Evolutionary conservation across 2,888 invertebrate genomes (phyloP).

Genomic region (Gibbula magus): DNA sequence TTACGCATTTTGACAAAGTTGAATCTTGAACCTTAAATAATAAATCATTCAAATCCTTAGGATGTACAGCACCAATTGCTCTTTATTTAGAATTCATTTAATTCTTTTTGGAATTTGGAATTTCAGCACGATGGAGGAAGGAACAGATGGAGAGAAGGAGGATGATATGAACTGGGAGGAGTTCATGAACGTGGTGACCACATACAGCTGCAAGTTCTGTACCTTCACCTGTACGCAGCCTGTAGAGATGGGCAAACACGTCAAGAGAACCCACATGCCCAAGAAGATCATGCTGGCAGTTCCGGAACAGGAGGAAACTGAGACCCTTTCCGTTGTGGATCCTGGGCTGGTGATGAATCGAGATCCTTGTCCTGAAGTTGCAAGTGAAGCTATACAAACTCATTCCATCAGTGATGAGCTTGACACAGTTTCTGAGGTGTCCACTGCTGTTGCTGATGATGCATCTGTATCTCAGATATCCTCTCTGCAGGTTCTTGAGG

Average conservation of each 20-base stretch:
- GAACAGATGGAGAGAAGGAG: conserved; percentile 4
- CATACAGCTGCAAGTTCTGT: conserved; percentile 79
- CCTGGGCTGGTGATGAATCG: not conserved
- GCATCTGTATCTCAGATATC: not conserved
- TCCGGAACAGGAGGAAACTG: not conserved
- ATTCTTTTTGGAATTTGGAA: too few species aligned
- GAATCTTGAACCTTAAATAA: too few species aligned
- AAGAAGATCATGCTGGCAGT: not conserved
- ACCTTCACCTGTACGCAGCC: conserved; percentile 74
- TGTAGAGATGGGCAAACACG: conserved; percentile 56
- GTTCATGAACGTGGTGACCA: conserved; percentile 78
- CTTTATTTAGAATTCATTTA: not conserved
- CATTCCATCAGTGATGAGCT: too few species aligned
- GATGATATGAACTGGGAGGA: conserved; percentile 69
- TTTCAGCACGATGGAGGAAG: not conserved
- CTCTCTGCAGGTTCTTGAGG: not conserved
- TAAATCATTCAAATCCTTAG: not conserved
- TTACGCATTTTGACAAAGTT: too few species aligned
- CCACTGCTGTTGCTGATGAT: not conserved
- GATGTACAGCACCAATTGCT: not conserved
- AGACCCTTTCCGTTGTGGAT: not conserved
- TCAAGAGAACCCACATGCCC: conserved; percentile 53
- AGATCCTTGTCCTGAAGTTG: not conserved
- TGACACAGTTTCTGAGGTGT: not conserved
- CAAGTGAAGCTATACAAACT: not conserved